These are phyloP conservation scores for Ruditapes philippinarum DNA, from an alignment of 1,140 invertebrate species.

Conservation along the genomic window DNA sequence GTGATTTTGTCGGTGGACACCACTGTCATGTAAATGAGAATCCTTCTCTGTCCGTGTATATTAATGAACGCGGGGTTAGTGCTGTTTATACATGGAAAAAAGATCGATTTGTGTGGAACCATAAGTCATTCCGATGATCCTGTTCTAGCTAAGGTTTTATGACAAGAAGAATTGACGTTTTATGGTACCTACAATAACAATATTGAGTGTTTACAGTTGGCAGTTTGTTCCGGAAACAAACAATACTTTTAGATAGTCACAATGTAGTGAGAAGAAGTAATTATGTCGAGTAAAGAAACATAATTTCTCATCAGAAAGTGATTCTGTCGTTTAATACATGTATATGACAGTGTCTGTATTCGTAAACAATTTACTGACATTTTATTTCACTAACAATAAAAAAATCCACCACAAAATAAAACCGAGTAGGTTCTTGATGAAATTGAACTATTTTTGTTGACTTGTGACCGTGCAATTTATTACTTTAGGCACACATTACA, in stretches of 20 bases:
- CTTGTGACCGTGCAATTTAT: too few species aligned
- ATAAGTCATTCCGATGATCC: background rate
- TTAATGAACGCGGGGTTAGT: slow-evolving; percentile 23
- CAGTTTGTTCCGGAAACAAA: background rate
- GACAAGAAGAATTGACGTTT: slow-evolving; percentile 37
- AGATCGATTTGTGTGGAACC: slow-evolving; percentile 9
- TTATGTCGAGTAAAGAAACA: too few species aligned
- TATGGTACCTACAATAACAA: slow-evolving; percentile 25
- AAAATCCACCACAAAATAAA: too few species aligned
- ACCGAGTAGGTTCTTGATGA: too few species aligned
- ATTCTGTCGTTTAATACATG: too few species aligned
- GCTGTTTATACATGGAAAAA: slow-evolving; percentile 1
- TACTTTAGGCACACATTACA: too few species aligned
- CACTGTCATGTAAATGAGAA: slow-evolving; percentile 22
- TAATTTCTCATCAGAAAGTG: too few species aligned
- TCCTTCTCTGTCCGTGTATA: background rate
- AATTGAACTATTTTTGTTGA: too few species aligned
- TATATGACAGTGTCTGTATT: too few species aligned
- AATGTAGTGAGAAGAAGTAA: background rate
- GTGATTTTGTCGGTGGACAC: slow-evolving; percentile 1
- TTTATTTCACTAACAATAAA: too few species aligned
- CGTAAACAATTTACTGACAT: too few species aligned
- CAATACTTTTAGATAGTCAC: background rate
- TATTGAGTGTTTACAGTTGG: background rate
- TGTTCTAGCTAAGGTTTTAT: background rate